phyloP scores from a whole-genome alignment of 2,113 vertebrate species.

The Chlorodrepanis virens region DNA sequence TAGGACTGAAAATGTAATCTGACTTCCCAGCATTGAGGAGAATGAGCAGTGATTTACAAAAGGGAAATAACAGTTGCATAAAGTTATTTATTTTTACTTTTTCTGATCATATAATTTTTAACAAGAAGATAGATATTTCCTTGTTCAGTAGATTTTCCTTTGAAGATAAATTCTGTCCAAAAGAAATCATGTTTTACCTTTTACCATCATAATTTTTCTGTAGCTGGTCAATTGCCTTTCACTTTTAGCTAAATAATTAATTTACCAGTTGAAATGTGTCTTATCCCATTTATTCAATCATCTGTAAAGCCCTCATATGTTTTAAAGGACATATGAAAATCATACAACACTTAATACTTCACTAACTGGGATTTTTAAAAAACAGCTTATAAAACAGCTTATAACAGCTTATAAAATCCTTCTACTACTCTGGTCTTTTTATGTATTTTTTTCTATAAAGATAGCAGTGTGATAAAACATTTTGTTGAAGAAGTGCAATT shows the following conservation, averaged over 20 bases:
- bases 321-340: not conserved
- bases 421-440: not conserved
- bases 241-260: not conserved
- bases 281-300: not conserved
- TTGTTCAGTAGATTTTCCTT: not conserved
- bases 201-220: not conserved
- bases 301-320: not conserved
- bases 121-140: not conserved
- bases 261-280: not conserved
- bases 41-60: not conserved
- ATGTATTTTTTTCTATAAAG: not conserved
- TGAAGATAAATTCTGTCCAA: not conserved
- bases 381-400: not conserved
- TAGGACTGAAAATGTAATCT: not conserved
- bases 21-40: not conserved
- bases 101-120: not conserved
- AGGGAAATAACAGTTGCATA: not conserved
- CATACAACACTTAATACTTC: not conserved
- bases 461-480: not conserved
- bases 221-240: not conserved
- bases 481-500: not conserved
- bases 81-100: not conserved
- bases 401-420: not conserved
- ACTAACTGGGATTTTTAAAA: not conserved
- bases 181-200: not conserved